Evolutionary conservation across 2,888 invertebrate genomes (phyloP), one percentile per base, ranked within the genome.

Genomic region (Hypolimnas misippus): DNA sequence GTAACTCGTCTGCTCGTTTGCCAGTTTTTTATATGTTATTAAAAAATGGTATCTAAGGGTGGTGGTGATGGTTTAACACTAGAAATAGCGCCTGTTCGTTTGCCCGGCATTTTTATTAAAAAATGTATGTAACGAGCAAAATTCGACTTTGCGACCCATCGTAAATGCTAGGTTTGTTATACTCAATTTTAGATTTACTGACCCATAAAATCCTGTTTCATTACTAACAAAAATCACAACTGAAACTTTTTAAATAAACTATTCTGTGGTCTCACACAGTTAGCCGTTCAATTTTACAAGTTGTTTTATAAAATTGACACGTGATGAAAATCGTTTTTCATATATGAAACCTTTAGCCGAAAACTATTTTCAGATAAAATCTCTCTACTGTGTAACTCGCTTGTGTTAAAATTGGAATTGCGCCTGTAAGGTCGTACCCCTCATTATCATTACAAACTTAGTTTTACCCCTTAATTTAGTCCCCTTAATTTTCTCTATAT

Each of bases 381-480:
- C 69, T 59, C 60, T 49, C 38, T 50, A 53, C 38, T 51, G 50
- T 60, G 44, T 19, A 19, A 17, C 42, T 33, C 8, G 17, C 17
- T 42, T 60, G 55, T 50, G 49, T 54, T 60, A 59, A 66, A 69
- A 66, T 68, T 62, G 64, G 55, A 38, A 66, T 51, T 58, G 59
- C 46, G 29, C 64, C 56, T 53, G 51, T 58, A 54, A 66, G 68
- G 69, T 68, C 64, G 58, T 35, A 54, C 56, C 66, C 57, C 54
- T 58, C 64, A 70, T 69, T 67, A 70, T 66, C 62, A 66, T 70
- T 66, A 63, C 69, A 57, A 63, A 69, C 69, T 65, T 58, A 65
- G 65, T 67, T 67, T 66, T 52, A 54, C 59, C 61, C 61, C 59
- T 60, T 64, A 57, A 68, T 70, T 68, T 63, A 50, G 68, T 54